Base-by-base conservation (phyloP, 2,797 vertebrate genomes). In the Cyprinodon diabolis region DNA sequence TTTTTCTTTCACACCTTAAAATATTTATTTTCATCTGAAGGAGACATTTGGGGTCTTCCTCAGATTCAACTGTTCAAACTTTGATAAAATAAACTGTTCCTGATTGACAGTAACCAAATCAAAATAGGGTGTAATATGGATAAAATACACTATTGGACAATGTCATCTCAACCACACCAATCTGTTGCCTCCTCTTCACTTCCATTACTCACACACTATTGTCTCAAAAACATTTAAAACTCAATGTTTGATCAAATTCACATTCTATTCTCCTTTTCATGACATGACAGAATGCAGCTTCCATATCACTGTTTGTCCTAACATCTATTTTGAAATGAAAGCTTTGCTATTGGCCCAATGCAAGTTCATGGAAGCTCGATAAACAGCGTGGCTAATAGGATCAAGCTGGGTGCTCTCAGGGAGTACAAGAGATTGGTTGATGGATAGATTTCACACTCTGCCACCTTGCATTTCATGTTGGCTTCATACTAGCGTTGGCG, bases 391-490 rank as follows among this genome's bases (percentile, higher is more conserved):
- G 72, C 78, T 74, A 84, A 69, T 78, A 55, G 90, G 79, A 82
- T 88, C 85, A 80, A 78, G 79, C 73, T 10, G 68, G 72, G 80
- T 47, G 66, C 76, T 76, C 79, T 74, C 81, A 67, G 85, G 58
- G 15, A 76, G 82, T 11, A 77, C 76, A 49, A 45, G 74, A 86
- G 86, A 91, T 84, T 69, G 72, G 78, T 85, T 90, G 89, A 90
- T 87, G 68, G 89, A 90, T 83, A 87, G 81, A 90, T 93, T 92
- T 93, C 87, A 90, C 91, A 90, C 88, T 85, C 86, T 10, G 77
- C 75, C 84, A 80, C 75, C 80, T 86, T 80, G 56, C 69, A 83
- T 80, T 77, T 84, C 75, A 71, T 69, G 81, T 86, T 82, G 81
- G 75, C 86, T 80, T 83, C 78, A 79, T 78, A 89, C 79, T 76